Base-by-base conservation (phyloP, 2,888 invertebrate species). In the Cacoxenus indagator region DNA sequence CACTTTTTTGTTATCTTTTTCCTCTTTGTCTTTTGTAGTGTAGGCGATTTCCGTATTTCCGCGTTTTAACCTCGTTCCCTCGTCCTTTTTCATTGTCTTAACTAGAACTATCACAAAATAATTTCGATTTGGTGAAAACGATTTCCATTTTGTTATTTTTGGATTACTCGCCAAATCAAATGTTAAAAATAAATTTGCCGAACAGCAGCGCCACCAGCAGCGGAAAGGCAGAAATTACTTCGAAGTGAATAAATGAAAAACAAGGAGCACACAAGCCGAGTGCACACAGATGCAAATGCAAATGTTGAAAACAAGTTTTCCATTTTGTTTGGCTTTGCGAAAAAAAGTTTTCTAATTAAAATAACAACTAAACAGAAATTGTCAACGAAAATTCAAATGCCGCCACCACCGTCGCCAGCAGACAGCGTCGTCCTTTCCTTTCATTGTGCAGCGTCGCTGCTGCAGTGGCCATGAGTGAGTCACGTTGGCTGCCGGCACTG, bases 301-400 rank as follows among this genome's bases (percentile, higher is more conserved):
- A 61, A 61, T 61, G 61, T 3, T 14, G 19, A 48, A 80, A 82
- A 77, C 79, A 76, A 80, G 83, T 79, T 81, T 80, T 81, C 76
- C 59, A 73, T 73, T 76, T 76, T 64, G 72, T 76, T 79, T 82
- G 78, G 48, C 22, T n/a, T 75, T 82, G 82, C 75, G 76, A 74
- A 81, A 81, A 80, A 80, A 81, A 81, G 79, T 81, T 81, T 81
- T 81, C 80, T 81, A 81, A 81, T 81, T 81, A 81, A 81, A 83
- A 83, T 80, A 83, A 81, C 80, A 81, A 81, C 81, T 82, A 83
- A 83, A 77, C 79, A 77, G 76, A 81, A 82, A 83, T 83, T 80
- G 83, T 80, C 80, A 80, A 81, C 79, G 72, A 69, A 82, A 57
- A 27, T 17, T 57, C 37, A 11, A 14, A 11, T 14, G 37, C 14